Conservation (phyloP, 2,797 vertebrate genomes). For the Anas acuta region DNA sequence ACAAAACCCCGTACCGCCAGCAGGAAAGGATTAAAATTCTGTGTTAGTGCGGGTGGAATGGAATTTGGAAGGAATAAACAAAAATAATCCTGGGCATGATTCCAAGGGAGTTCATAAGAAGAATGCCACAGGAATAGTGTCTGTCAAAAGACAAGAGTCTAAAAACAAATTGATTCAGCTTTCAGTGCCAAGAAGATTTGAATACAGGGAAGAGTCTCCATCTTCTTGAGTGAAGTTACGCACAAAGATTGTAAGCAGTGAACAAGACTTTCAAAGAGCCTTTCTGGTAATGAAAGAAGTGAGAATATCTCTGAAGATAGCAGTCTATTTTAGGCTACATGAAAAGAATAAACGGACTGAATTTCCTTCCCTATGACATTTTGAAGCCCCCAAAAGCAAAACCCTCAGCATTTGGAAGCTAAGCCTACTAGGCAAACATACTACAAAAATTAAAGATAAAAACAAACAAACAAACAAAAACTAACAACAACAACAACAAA, state of each 20-base stretch:
- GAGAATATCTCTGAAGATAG: conserved; percentile 18
- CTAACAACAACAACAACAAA: too few species aligned
- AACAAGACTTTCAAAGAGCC: not conserved
- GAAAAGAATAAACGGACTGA: not conserved
- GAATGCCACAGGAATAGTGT: conserved; percentile 43
- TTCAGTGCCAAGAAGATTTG: conserved; percentile 10
- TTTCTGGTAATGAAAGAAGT: not conserved
- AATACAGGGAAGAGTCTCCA: not conserved
- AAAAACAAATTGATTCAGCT: conserved; percentile 29
- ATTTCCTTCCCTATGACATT: not conserved
- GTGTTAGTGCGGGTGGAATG: not conserved
- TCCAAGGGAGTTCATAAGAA: conserved; percentile 56
- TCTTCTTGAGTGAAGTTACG: conserved; percentile 2
- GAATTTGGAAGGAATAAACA: conserved; percentile 66
- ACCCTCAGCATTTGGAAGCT: not conserved
- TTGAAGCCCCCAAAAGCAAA: not conserved
- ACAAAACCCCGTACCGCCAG: not conserved
- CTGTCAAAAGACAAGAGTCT: conserved; percentile 46
- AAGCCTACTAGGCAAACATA: not conserved
- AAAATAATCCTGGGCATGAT: conserved; percentile 59
- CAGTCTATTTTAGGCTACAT: not conserved
- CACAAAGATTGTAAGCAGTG: not conserved
- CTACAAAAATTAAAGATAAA: not conserved
- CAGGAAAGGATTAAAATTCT: conserved; percentile 57
- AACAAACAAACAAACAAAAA: not conserved